A percentile compares a stretch with the other conserved stretches of the same genome.
These are phyloP conservation scores for Halcyon leucocephala DNA, from an alignment of 2,797 vertebrate species.

Conservation along the genomic window DNA sequence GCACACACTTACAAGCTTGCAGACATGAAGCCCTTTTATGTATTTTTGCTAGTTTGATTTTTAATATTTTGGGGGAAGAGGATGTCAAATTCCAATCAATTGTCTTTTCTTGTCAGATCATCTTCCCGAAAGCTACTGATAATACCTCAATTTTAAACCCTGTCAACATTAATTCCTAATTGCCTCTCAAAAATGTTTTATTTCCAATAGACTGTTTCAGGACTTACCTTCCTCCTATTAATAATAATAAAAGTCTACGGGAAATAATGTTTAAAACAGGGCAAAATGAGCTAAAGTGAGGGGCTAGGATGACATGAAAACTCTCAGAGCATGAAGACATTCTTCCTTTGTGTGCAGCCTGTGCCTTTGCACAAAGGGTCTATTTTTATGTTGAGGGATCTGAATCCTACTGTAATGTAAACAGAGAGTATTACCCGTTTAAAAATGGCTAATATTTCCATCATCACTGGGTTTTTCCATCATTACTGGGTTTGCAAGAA, in stretches of 20 bases:
- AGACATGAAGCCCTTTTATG: not conserved
- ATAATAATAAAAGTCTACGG: not conserved
- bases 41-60: not conserved
- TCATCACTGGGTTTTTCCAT: not conserved
- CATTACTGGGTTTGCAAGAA: not conserved
- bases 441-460: not conserved
- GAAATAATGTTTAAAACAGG: not conserved
- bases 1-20: not conserved
- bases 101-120: not conserved
- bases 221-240: not conserved
- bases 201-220: not conserved
- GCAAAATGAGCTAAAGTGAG: not conserved
- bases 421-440: not conserved
- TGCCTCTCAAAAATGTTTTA: not conserved
- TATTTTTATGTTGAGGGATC: not conserved
- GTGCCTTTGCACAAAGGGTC: not conserved
- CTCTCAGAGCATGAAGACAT: not conserved
- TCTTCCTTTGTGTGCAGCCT: not conserved
- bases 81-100: not conserved
- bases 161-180: conserved; percentile 35
- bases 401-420: not conserved
- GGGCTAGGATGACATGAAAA: not conserved
- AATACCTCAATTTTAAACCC: not conserved
- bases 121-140: conserved; percentile 20
- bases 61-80: not conserved